Evolutionary conservation across 2,888 invertebrate genomes (phyloP).

Genomic region (Apantesis nais): DNA sequence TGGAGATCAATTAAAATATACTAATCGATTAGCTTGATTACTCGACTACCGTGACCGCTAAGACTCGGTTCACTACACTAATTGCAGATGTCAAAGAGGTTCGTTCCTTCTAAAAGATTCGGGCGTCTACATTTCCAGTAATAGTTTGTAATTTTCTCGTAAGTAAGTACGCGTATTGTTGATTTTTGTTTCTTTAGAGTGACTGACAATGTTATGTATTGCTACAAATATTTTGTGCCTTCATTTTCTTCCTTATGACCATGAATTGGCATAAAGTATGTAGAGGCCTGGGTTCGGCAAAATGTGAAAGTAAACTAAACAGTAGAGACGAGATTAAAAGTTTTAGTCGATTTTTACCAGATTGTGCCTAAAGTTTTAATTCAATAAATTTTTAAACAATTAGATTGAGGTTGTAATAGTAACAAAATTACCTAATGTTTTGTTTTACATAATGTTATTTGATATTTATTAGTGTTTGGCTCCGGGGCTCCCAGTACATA

Average conservation of each 20-base stretch:
- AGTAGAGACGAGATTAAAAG: constrained; percentile 15
- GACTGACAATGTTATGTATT: constrained; percentile 52
- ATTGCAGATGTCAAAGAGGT: neutral
- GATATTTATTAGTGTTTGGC: constrained; percentile 18
- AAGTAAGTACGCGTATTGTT: constrained; percentile 52
- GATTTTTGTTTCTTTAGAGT: constrained; percentile 53
- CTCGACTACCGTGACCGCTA: constrained; percentile 9
- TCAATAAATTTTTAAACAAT: constrained; percentile 29
- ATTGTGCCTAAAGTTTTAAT: constrained; percentile 40
- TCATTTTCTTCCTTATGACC: constrained; percentile 30
- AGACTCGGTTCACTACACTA: neutral
- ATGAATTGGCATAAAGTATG: constrained; percentile 24
- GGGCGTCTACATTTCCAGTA: constrained; percentile 28
- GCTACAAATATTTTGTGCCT: constrained; percentile 60
- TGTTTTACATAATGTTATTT: constrained; percentile 26
- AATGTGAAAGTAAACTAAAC: constrained; percentile 31
- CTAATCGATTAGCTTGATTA: constrained; percentile 10
- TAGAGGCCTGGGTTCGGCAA: constrained; percentile 28
- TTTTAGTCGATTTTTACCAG: constrained; percentile 39
- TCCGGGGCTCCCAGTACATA: constrained; percentile 36
- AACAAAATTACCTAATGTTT: constrained; percentile 21
- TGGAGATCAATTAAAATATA: constrained; percentile 15
- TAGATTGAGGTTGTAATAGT: constrained; percentile 40
- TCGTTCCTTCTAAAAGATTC: neutral
- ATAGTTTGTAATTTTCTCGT: constrained; percentile 32